Conservation (phyloP, 2,797 vertebrate species). For the Coluber constrictor region DNA sequence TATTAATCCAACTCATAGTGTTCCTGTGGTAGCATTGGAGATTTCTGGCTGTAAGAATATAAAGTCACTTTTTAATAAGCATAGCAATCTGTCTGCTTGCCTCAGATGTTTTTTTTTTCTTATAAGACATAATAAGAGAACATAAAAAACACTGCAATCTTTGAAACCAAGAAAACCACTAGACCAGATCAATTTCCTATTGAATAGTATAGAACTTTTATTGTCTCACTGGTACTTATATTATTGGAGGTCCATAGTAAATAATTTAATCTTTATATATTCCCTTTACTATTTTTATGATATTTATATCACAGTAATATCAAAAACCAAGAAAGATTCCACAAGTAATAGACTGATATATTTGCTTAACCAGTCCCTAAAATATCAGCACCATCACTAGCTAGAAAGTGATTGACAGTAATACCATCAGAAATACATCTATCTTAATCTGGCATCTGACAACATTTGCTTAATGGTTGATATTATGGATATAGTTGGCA, state of each 20-base stretch:
- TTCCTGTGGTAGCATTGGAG: background rate
- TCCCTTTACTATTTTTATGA: background rate
- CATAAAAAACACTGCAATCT: background rate
- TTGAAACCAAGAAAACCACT: background rate
- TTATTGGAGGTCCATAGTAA: background rate
- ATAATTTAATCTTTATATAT: background rate
- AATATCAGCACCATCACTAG: background rate
- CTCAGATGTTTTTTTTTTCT: background rate
- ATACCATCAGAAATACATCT: background rate
- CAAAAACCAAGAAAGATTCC: background rate
- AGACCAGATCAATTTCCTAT: background rate
- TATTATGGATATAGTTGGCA: background rate
- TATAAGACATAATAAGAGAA: background rate
- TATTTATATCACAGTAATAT: background rate
- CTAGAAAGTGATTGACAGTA: background rate
- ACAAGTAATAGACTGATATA: background rate
- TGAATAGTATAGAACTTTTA: background rate
- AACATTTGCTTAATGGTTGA: background rate
- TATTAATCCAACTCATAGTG: background rate
- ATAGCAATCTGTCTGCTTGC: background rate
- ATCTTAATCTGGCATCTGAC: background rate
- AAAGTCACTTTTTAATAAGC: background rate
- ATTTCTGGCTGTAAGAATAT: background rate
- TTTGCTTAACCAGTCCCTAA: background rate
- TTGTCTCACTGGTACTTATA: background rate